These are phyloP conservation scores for Allygus modestus DNA, from an alignment of 2,888 invertebrate genomes.

Conservation along the genomic window DNA sequence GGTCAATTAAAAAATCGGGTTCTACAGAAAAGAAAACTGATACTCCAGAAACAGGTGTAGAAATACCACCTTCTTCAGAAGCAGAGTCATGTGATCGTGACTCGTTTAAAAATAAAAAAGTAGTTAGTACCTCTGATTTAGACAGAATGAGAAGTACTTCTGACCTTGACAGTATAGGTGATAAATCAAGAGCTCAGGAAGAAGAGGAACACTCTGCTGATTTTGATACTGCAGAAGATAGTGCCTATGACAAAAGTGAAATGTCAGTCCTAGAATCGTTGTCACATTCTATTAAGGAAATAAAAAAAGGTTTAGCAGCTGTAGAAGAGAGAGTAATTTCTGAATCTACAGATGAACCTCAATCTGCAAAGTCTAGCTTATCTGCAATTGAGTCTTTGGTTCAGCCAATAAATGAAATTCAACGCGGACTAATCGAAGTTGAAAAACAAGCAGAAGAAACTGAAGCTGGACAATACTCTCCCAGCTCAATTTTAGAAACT, in stretches of 20 bases:
- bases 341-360: slow-evolving; percentile 67
- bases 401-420: slow-evolving; percentile 79
- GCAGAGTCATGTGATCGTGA: slow-evolving; percentile 61
- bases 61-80: slow-evolving; percentile 64
- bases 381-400: slow-evolving; percentile 73
- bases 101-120: slow-evolving; percentile 38
- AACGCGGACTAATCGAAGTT: slow-evolving; percentile 76
- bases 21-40: slow-evolving; percentile 58
- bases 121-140: slow-evolving; percentile 56
- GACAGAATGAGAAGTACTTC: slow-evolving; percentile 60
- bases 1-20: slow-evolving; percentile 48
- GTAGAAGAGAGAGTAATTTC: slow-evolving; percentile 74
- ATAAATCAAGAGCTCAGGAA: slow-evolving; percentile 62
- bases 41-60: slow-evolving; percentile 53
- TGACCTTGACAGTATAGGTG: slow-evolving; percentile 60
- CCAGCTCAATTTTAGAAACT: slow-evolving; percentile 71
- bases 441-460: slow-evolving; percentile 73
- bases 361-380: slow-evolving; percentile 66
- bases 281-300: slow-evolving; percentile 78
- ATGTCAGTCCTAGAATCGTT: slow-evolving; percentile 73
- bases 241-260: slow-evolving; percentile 69
- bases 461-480: slow-evolving; percentile 68
- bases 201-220: slow-evolving; percentile 66
- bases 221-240: slow-evolving; percentile 68
- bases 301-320: slow-evolving; percentile 77